Base-by-base conservation (phyloP, 23 tunicate genomes). In the Pegea sp. region DNA sequence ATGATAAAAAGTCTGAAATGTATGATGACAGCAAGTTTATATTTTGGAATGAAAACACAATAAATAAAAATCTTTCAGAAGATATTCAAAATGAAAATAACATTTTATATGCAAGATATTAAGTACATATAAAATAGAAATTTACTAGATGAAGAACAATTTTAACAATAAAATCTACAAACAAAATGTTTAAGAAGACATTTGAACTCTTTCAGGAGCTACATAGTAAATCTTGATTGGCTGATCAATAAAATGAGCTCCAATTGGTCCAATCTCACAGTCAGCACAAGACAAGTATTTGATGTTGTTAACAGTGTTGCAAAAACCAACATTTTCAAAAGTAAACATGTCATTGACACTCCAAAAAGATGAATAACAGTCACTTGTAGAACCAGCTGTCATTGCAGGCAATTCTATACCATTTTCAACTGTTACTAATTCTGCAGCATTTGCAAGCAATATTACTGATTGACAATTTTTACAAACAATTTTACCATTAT, bases 311-410 rank as follows among this genome's bases (percentile, higher is more conserved):
- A 65, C 66, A 16, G 96, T 75, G 56, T 84, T 74, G 54, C 96
- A 84, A 74, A 84, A 84, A 5, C 96, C 96, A 24, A 87, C 73
- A 38, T 87, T 87, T 69, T 87, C 96, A 65, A 87, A 87, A 27
- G 69, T 53, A 57, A 59, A 76, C 87, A 75, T 75, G 62, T 87
- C 88, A 3, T 75, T 22, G 16, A 87, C 96, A 2, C 62, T 23
- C 96, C 96, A 87, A 59, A 84, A 73, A 29, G 52, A 64, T 56
- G 26, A 30, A 8, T 42, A 42, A 24, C 25, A 22, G 19, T 64
- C 69, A 24, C 44, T 52, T 22, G 58, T 58, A 18, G 27, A 64
- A 5, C 71, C 84, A 20, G 44, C 69, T 48, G 63, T 65, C 75
- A 84, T 58, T 42, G 64, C 49, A 16, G 95, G 95, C 29, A 84